Evolutionary conservation across 2,888 invertebrate species (phyloP).

Genomic region (Synanthedon myopaeformis): DNA sequence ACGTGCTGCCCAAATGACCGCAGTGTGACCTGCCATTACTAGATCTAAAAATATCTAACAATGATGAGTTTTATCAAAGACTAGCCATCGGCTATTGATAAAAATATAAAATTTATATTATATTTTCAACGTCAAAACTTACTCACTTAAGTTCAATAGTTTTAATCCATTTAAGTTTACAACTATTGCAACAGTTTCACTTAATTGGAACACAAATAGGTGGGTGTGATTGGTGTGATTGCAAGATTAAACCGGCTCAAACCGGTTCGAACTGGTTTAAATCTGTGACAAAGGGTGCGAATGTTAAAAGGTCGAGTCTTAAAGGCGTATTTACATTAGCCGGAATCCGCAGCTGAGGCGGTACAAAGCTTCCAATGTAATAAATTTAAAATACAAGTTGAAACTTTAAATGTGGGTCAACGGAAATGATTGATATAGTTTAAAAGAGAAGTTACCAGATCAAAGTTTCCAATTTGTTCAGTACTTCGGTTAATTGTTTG

Average conservation of each 20-base stretch:
- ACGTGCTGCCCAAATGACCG: too few species aligned
- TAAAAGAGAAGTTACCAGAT: too few species aligned
- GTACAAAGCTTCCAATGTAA: neutral
- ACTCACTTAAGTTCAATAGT: too few species aligned
- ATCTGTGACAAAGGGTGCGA: constrained; percentile 11
- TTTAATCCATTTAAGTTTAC: constrained; percentile 1
- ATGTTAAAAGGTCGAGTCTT: constrained; percentile 26
- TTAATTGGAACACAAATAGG: constrained; percentile 63
- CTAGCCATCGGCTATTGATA: too few species aligned
- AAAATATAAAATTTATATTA: too few species aligned
- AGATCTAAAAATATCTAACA: too few species aligned
- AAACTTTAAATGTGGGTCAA: neutral
- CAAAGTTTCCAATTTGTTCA: too few species aligned
- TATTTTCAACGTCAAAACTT: too few species aligned
- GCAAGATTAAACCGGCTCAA: constrained; percentile 32
- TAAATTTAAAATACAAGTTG: neutral
- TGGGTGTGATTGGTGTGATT: constrained; percentile 50
- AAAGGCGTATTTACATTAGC: constrained; percentile 23
- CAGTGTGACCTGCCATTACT: too few species aligned
- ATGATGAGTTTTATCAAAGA: too few species aligned
- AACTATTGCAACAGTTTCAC: constrained; percentile 41
- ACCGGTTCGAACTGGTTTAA: constrained; percentile 32
- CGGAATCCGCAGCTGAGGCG: neutral
- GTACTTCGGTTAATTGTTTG: too few species aligned
- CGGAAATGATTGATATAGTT: neutral